Evolutionary conservation across 2,113 vertebrate species (phyloP), one percentile per base, ranked within the genome.

Genomic region (Eurypyga helias): DNA sequence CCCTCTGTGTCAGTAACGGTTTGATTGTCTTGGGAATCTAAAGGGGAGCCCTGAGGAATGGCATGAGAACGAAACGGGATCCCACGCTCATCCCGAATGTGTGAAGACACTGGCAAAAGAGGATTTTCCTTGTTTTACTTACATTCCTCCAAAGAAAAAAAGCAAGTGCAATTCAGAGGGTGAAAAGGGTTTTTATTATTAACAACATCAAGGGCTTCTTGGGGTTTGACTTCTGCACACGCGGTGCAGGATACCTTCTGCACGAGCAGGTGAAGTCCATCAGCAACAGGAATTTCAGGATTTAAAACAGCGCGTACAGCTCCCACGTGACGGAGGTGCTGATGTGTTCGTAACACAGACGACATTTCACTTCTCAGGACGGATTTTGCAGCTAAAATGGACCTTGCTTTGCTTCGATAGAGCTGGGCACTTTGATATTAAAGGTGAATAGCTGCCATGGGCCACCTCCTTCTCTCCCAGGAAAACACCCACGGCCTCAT

Each of bases 41-140:
- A 21, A 0, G 1, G 54, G n/a, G 58, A 79, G 17, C 20, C 31
- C 24, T 28, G 57, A 46, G 43, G 34, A 36, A 31, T 3, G 34
- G 11, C 8, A 8, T 0, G 18, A 33, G 3, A 0, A 19, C 67
- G 20, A 67, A 52, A 16, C 17, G 45, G 5, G 33, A 19, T 25
- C 38, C 54, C 10, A 1, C 23, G 3, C 54, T 61, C 51, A 43
- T n/a, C 43, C 28, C 52, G 29, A 11, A n/a, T 33, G 23, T 72
- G 16, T 12, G 28, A 17, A 45, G 45, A 21, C 6, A 7, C 0
- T 23, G 17, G 28, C 19, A 20, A 87, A 83, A 79, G 61, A 33
- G 58, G 1, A 0, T 19, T 77, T 86, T 75, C 49, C 34, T 95
- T 92, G 11, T 73, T 93, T 91, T 62, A 75, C 78, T 76, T 52